These are phyloP conservation scores for Motacilla tschutschensis DNA, from an alignment of 2,113 vertebrate genomes.

Conservation along the genomic window DNA sequence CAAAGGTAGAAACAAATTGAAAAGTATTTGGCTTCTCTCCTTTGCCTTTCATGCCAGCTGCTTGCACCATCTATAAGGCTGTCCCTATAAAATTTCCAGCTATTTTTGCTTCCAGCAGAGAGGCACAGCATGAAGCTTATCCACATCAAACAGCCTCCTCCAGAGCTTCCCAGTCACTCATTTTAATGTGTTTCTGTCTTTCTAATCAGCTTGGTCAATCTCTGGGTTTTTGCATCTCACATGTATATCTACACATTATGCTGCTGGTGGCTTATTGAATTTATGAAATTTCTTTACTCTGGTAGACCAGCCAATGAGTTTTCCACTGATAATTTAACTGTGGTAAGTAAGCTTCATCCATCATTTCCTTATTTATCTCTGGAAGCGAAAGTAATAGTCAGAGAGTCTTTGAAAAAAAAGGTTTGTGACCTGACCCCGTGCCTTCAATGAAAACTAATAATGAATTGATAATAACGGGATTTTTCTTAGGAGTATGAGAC, in stretches of 20 bases:
- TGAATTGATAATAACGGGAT: not conserved
- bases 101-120: not conserved
- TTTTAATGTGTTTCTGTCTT: not conserved
- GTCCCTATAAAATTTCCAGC: not conserved
- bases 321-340: not conserved
- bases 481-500: not conserved
- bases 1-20: not conserved
- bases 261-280: not conserved
- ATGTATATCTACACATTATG: not conserved
- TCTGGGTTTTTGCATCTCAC: not conserved
- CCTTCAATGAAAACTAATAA: slow-evolving; percentile 23
- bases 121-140: not conserved
- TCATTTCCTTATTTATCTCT: slow-evolving; percentile 41
- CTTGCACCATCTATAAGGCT: not conserved
- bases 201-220: not conserved
- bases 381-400: not conserved
- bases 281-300: slow-evolving; percentile 14
- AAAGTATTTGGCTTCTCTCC: not conserved
- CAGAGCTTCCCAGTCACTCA: not conserved
- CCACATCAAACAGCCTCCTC: not conserved
- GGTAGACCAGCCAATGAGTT: not conserved
- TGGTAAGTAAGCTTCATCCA: slow-evolving; percentile 4
- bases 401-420: not conserved
- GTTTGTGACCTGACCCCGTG: not conserved
- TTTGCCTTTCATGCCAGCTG: not conserved